Conservation (phyloP, 1,140 invertebrate genomes). For the Nomia melanderi region DNA sequence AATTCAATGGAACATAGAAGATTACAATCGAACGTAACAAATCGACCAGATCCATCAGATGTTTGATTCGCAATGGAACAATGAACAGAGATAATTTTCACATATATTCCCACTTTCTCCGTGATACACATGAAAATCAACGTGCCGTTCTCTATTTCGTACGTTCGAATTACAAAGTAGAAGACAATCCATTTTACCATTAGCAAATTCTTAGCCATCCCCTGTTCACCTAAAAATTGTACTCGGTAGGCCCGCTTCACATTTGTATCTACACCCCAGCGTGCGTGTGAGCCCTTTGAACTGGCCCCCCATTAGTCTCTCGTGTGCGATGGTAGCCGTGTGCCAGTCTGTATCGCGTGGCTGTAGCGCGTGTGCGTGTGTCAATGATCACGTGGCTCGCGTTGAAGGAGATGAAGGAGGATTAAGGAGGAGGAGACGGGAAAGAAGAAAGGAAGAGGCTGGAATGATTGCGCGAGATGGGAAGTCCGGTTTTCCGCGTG, state of each 20-base stretch:
- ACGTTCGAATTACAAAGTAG: too few species aligned
- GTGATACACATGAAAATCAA: too few species aligned
- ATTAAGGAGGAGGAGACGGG: neutral
- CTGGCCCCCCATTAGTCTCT: slow-evolving; percentile 46
- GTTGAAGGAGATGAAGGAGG: neutral
- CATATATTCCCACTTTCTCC: too few species aligned
- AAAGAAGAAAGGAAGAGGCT: slow-evolving; percentile 21
- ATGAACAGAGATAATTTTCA: too few species aligned
- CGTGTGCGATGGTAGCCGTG: slow-evolving; percentile 61
- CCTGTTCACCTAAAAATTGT: slow-evolving; percentile 11
- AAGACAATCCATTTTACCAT: too few species aligned
- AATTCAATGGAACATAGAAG: too few species aligned
- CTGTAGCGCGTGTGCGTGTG: slow-evolving; percentile 66
- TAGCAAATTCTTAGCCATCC: too few species aligned
- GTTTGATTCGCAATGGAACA: too few species aligned
- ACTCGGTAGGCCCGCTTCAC: slow-evolving; percentile 43
- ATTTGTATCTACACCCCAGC: slow-evolving; percentile 45
- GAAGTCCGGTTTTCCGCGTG: slow-evolving; percentile 27
- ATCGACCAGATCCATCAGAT: too few species aligned
- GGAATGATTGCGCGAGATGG: slow-evolving; percentile 13
- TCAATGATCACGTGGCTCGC: slow-evolving; percentile 42
- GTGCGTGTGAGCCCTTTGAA: slow-evolving; percentile 55
- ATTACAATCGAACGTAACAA: too few species aligned
- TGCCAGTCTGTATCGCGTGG: slow-evolving; percentile 65
- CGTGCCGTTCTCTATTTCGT: too few species aligned